These are phyloP conservation scores for Hemibates koningsi DNA, from an alignment of 2,113 vertebrate genomes.

Conservation along the genomic window DNA sequence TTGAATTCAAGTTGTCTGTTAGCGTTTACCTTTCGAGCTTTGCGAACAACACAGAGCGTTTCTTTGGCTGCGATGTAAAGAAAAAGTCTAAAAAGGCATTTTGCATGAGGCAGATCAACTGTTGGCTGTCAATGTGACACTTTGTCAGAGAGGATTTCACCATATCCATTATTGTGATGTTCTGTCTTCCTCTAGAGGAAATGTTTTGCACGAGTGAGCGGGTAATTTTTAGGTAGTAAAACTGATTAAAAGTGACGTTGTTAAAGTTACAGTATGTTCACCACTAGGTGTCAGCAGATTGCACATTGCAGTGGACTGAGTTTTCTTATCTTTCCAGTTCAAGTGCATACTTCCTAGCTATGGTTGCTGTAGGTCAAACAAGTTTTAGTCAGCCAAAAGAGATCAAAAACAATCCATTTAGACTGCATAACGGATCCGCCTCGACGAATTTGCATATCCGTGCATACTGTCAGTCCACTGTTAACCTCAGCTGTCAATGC, in stretches of 20 bases:
- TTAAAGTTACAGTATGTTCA: neutral
- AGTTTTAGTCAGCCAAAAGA: rapidly evolving
- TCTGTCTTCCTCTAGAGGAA: neutral
- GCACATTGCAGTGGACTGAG: neutral
- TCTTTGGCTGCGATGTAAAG: slow-evolving; percentile 40
- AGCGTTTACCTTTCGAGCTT: slow-evolving; percentile 17
- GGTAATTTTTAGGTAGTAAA: neutral
- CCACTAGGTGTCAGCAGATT: neutral
- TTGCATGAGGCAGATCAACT: slow-evolving; percentile 41
- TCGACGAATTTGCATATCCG: rapidly evolving
- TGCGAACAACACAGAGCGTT: neutral
- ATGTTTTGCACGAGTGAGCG: neutral
- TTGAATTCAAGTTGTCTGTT: slow-evolving; percentile 22
- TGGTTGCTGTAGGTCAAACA: neutral
- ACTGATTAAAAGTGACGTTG: neutral
- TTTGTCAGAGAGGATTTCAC: slow-evolving; percentile 1
- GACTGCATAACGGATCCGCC: neutral
- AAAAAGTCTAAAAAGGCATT: slow-evolving; percentile 24
- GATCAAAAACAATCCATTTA: neutral
- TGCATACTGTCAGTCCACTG: neutral
- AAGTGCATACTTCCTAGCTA: neutral
- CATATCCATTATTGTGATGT: slow-evolving; percentile 10
- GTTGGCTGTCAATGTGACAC: slow-evolving; percentile 33
- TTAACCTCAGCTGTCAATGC: neutral
- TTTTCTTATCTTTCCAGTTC: neutral